Evolutionary conservation across 1,140 invertebrate species (phyloP).

Genomic region (Megalonaias nervosa): DNA sequence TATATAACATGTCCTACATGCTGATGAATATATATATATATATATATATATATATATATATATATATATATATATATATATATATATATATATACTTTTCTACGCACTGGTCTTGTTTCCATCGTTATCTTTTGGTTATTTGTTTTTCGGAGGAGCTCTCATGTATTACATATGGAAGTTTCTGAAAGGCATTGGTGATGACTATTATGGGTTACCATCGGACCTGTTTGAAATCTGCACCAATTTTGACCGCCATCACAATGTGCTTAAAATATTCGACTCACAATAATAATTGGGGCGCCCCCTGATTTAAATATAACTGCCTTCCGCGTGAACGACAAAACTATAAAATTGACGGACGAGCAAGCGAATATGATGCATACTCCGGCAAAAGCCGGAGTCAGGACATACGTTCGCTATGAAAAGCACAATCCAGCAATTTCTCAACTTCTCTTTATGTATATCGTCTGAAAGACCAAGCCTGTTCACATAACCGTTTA

Average conservation of each 20-base stretch:
- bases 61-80: too few species aligned
- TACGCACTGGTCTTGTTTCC: conserved; percentile 11
- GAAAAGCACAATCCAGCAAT: conserved; percentile 4
- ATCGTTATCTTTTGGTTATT: conserved; percentile 14
- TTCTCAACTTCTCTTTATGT: conserved; percentile 2
- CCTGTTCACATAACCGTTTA: too few species aligned
- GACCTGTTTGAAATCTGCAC: conserved; percentile 7
- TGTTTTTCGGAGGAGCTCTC: conserved; percentile 14
- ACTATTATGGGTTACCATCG: conserved; percentile 5
- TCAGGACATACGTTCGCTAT: not conserved
- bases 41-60: too few species aligned
- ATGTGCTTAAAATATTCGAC: not conserved
- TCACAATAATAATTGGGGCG: conserved; percentile 1
- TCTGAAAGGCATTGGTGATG: conserved; percentile 1
- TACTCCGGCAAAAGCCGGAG: too few species aligned
- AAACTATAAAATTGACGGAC: not conserved
- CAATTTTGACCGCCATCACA: not conserved
- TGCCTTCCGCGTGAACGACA: not conserved
- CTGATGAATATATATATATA: too few species aligned
- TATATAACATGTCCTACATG: too few species aligned
- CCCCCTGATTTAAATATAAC: not conserved
- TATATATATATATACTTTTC: too few species aligned
- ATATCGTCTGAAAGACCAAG: conserved; percentile 7
- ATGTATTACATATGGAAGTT: conserved; percentile 21
- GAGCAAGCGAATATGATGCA: not conserved